Percentiles rank a stretch among this genome's conserved stretches.
phyloP scores from a whole-genome alignment of 1,140 invertebrate species.

The Lepidurus arcticus region DNA sequence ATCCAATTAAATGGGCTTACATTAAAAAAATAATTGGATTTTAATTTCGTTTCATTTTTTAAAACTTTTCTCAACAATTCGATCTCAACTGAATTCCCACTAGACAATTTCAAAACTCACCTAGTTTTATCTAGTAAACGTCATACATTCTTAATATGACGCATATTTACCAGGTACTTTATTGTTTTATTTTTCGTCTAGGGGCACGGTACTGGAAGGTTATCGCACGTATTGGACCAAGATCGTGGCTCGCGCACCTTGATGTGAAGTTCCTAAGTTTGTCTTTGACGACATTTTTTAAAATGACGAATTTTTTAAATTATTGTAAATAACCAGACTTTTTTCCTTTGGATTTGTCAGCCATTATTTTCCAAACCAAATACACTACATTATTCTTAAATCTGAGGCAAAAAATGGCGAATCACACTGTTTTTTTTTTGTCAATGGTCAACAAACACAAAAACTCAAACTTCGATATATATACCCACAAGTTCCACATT shows the following conservation, averaged over 20 bases:
- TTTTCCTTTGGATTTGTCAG: not conserved
- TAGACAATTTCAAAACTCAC: no score
- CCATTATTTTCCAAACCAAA: conserved; percentile 22
- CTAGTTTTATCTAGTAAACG: no score
- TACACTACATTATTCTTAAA: conserved; percentile 20
- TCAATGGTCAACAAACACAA: conserved; percentile 15
- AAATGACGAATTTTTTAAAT: not conserved
- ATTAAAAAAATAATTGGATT: no score
- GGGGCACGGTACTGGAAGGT: not conserved
- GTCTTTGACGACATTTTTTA: not conserved
- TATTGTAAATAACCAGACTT: conserved; percentile 3
- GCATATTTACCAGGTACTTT: no score
- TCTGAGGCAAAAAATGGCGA: conserved; percentile 21
- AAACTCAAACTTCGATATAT: conserved; percentile 8
- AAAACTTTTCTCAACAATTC: no score
- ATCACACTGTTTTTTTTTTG: not conserved
- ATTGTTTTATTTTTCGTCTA: not conserved
- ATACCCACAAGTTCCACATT: not conserved
- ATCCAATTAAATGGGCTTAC: no score
- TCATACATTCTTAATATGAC: no score
- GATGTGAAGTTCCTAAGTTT: not conserved
- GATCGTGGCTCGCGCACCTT: not conserved
- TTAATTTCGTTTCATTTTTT: no score
- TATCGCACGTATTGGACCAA: not conserved
- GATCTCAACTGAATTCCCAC: no score